Base-by-base conservation (phyloP, 2,888 invertebrate genomes). In the Campoplex nolae region DNA sequence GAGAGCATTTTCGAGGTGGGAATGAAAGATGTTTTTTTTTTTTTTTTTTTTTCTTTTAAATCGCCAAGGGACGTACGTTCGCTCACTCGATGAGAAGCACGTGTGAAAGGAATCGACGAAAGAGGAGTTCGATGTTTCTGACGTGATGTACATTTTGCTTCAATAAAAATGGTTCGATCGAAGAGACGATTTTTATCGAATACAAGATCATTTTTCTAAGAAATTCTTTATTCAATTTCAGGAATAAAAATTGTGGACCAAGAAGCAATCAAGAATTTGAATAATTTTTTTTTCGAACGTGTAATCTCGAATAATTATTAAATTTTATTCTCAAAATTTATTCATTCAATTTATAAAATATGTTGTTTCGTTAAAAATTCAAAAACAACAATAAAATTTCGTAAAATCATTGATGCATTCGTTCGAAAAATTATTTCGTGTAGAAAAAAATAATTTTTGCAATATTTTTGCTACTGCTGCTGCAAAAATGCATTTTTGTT, bases 31-130 rank as follows among this genome's bases (percentile, higher is more conserved):
- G 35, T 54, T 68, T 51, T 65, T 73, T 65, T 13, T 23, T 38
- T 1, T 51, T 70, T 54, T 68, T 51, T 65, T 73, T 65, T 13
- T 23, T 38, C 38, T 51, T 70, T 77, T 16, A 18, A 83, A 71
- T 38, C 23, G 71, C 28, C 70, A 58, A 71, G 76, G 62, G 77
- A 71, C 71, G 8, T 71, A 71, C 51, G 83, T 51, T 11, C 38
- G 18, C 38, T 45, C 38, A 35, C n/a, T 45, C 54, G 73, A 71
- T 23, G 38, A 42, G 51, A 35, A 71, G 51, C 71, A 71, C 51
- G 35, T 56, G 56, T 71, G 38, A 35, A 13, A 9, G 42, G 58
- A 28, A 42, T 42, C 32, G 54, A 78, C 70, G 42, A 79, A 48
- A 48, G 6, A 42, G 56, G 45, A 68, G 23, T 38, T 23, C 23